Evolutionary conservation across 2,113 vertebrate genomes (phyloP).

Genomic region (Phycodurus eques): DNA sequence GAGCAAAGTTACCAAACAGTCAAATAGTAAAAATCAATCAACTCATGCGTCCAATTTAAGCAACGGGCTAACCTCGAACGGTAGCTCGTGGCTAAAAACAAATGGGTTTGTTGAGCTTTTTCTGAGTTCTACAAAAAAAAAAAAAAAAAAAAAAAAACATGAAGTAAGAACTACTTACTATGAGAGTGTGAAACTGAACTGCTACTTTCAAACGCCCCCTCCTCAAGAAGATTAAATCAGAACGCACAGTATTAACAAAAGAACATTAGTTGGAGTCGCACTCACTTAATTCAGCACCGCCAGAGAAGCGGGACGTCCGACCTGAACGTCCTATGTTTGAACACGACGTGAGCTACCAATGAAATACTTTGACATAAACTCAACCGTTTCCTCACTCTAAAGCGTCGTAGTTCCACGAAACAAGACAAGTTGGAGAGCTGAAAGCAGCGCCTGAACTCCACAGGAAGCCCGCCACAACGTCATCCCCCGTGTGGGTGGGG

Average conservation of each 20-base stretch:
- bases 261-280: slow-evolving; percentile 31
- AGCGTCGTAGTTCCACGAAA: slow-evolving; percentile 2
- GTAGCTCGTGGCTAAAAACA: neutral
- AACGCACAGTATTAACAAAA: neutral
- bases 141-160: neutral
- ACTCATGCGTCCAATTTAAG: neutral
- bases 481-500: slow-evolving; percentile 40
- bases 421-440: slow-evolving; percentile 6
- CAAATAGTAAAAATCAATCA: neutral
- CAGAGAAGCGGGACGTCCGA: slow-evolving; percentile 3
- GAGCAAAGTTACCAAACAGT: neutral
- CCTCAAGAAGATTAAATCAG: neutral
- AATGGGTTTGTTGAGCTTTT: neutral
- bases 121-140: no score
- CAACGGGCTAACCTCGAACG: neutral
- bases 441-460: slow-evolving; percentile 38
- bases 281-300: slow-evolving; percentile 33
- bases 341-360: neutral
- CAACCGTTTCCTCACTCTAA: neutral
- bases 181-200: neutral
- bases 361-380: neutral
- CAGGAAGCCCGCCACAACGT: slow-evolving; percentile 71
- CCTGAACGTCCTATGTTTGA: neutral
- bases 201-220: neutral
- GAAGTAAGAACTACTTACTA: neutral